Percentiles rank a stretch among this genome's conserved stretches.
Conservation (phyloP, 2,888 invertebrate genomes). For the Chesias legatella region DNA sequence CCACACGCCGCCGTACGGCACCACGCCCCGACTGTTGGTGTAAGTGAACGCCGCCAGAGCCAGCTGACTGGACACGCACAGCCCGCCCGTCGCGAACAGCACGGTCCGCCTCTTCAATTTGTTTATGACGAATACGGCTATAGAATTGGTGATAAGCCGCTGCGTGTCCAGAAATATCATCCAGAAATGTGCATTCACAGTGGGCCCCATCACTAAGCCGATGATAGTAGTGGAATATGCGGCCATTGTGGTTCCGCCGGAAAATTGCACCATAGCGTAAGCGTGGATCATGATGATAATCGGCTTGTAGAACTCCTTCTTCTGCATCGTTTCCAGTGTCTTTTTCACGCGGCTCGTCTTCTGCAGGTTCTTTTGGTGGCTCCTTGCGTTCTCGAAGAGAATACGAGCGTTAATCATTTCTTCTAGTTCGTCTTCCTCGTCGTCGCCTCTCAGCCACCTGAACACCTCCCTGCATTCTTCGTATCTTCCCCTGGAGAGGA, state of each 20-base stretch:
- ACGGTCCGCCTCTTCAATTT: slow-evolving; percentile 80
- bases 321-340: slow-evolving; percentile 38
- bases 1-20: slow-evolving; percentile 56
- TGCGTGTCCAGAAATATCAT: slow-evolving; percentile 83
- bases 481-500: slow-evolving; percentile 71
- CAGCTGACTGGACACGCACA: slow-evolving; percentile 78
- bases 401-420: slow-evolving; percentile 51
- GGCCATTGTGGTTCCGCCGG: slow-evolving; percentile 84
- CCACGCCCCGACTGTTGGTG: slow-evolving; percentile 35
- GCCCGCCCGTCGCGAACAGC: slow-evolving; percentile 78
- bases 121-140: slow-evolving; percentile 81
- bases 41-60: slow-evolving; percentile 68
- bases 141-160: slow-evolving; percentile 78
- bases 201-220: slow-evolving; percentile 74
- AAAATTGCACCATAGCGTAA: slow-evolving; percentile 82
- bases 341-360: slow-evolving; percentile 28
- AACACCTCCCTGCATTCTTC: slow-evolving; percentile 76
- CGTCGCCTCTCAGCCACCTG: slow-evolving; percentile 76
- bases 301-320: slow-evolving; percentile 77
- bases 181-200: slow-evolving; percentile 81
- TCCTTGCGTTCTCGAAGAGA: slow-evolving; percentile 39
- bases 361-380: slow-evolving; percentile 26
- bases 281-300: slow-evolving; percentile 79
- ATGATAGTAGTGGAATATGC: slow-evolving; percentile 84
- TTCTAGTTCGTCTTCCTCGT: slow-evolving; percentile 56